Conservation (phyloP, 2,888 invertebrate species). For the Cyclophora punctaria region DNA sequence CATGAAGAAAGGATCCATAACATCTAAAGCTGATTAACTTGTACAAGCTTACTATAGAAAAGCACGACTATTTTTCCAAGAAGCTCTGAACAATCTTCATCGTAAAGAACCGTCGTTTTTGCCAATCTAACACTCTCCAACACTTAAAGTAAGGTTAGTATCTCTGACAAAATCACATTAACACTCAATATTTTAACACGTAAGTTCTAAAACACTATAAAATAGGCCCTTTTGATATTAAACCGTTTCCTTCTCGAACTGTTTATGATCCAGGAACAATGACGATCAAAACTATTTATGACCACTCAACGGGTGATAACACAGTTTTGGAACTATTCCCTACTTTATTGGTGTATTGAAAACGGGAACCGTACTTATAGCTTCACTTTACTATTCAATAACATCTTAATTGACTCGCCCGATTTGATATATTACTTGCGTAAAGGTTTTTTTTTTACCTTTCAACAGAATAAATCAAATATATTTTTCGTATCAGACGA, state of each 20-base stretch:
- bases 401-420: slow-evolving; percentile 13
- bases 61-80: too few species aligned
- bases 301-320: slow-evolving; percentile 24
- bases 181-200: too few species aligned
- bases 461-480: slow-evolving; percentile 3
- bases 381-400: slow-evolving; percentile 10
- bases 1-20: too few species aligned
- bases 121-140: too few species aligned
- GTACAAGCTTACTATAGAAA: too few species aligned
- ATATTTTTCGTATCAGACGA: background rate
- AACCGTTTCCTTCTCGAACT: background rate
- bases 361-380: background rate
- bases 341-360: background rate
- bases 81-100: too few species aligned
- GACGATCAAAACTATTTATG: slow-evolving; percentile 29
- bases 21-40: too few species aligned
- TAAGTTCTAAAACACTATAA: too few species aligned
- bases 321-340: background rate
- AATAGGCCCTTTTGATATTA: too few species aligned
- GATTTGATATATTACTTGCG: slow-evolving; percentile 15
- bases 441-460: slow-evolving; percentile 7
- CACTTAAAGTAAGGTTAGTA: too few species aligned
- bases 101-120: too few species aligned
- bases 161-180: too few species aligned
- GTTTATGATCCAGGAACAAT: slow-evolving; percentile 20